phyloP scores from a whole-genome alignment of 2,113 vertebrate genomes.

The Rutilus rutilus region DNA sequence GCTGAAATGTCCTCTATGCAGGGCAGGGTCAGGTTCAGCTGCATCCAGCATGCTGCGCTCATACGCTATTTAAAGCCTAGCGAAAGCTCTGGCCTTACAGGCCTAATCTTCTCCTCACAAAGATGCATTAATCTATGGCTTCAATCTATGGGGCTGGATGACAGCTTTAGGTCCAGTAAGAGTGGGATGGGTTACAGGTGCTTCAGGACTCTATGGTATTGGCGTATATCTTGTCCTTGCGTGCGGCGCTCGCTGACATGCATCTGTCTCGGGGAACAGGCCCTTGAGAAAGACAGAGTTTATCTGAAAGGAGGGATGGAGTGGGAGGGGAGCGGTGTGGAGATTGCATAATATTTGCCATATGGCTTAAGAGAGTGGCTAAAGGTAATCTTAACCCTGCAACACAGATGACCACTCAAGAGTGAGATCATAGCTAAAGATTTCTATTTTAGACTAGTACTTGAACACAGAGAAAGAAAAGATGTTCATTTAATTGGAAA shows the following conservation, averaged over 20 bases:
- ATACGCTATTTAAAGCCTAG: slow-evolving; percentile 50
- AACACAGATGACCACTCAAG: slow-evolving; percentile 1
- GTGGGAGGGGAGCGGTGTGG: neutral
- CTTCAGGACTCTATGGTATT: neutral
- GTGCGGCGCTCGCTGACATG: neutral
- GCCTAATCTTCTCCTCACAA: slow-evolving; percentile 55
- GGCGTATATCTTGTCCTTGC: neutral
- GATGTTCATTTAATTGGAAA: neutral
- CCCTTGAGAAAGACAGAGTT: neutral
- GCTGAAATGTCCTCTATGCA: slow-evolving; percentile 51
- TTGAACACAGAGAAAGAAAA: neutral
- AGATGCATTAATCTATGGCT: slow-evolving; percentile 55
- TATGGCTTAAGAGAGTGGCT: slow-evolving; percentile 23
- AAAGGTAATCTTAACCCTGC: slow-evolving; percentile 22
- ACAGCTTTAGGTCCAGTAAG: neutral
- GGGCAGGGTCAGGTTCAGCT: slow-evolving; percentile 38
- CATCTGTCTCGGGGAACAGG: neutral
- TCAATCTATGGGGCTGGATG: slow-evolving; percentile 10
- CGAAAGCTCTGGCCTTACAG: slow-evolving; percentile 47
- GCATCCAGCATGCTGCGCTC: slow-evolving; percentile 23
- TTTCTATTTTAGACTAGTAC: neutral
- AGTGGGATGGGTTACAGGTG: neutral
- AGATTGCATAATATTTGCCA: slow-evolving; percentile 32
- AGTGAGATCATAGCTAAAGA: slow-evolving; percentile 13
- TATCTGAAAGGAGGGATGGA: neutral